Evolutionary conservation across 1,140 invertebrate species (phyloP), one percentile per base, ranked within the genome.

Genomic region (Sweltsa coloradensis): DNA sequence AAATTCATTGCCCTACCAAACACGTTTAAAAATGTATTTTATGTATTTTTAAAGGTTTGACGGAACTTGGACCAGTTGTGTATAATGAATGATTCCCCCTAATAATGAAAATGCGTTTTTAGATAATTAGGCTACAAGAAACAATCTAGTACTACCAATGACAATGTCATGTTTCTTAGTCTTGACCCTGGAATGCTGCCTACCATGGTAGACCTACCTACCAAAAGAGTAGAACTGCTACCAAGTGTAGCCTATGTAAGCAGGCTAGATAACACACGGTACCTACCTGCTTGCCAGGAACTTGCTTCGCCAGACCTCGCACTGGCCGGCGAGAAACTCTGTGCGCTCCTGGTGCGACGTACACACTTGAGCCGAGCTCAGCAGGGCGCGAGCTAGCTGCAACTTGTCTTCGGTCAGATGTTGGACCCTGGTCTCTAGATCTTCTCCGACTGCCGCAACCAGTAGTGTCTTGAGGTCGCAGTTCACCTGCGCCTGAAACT

Each of bases 261-360:
- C 27, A 31, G n/a, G 7, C n/a, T 31, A 9, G n/a, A 9, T 31
- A 9, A 31, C n/a, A 9, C 27, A 7, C 27, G 7, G 27, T 19
- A 16, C 43, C 45, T 64, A 85, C 82, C 81, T 92, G 71, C 87
- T 90, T 19, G 90, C 90, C 54, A 95, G 68, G 67, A 91, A 96
- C 78, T 95, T 95, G 57, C 88, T 93, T 51, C 89, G 78, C 89
- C 90, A 95, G 45, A 95, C 88, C 71, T 96, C 90, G 65, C 89
- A 91, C 57, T 94, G 89, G 3, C 90, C 88, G 21, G 87, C 85
- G 19, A 95, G 65, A 73, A 84, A 89, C 62, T 95, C 91, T 3
- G 89, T 84, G 70, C 93, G 86, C 64, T 95, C 90, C 62, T 88
- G 85, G 66, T 92, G 89, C 1, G 84, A 83, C 37, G 79, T 81